A percentile compares a stretch with the other conserved stretches of the same genome.
phyloP scores from a whole-genome alignment of 1,140 invertebrate species.

The Eueides isabella region DNA sequence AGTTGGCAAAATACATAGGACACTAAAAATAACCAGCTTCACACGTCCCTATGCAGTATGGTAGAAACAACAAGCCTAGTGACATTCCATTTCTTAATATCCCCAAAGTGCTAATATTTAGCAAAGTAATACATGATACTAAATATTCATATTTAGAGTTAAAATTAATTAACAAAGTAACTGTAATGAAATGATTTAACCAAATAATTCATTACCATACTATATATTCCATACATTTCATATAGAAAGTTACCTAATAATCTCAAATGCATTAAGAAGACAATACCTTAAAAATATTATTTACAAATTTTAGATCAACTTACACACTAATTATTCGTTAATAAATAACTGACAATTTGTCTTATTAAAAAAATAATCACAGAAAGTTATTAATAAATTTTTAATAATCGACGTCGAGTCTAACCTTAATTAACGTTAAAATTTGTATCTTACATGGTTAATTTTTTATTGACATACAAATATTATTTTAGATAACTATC shows the following conservation, averaged over 20 bases:
- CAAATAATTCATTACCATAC: background rate
- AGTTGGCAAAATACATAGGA: too few species aligned
- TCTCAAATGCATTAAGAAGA: background rate
- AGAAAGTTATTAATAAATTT: background rate
- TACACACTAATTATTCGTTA: background rate
- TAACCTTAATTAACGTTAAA: background rate
- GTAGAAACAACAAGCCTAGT: too few species aligned
- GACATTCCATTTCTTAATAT: too few species aligned
- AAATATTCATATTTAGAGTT: too few species aligned
- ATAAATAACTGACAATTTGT: background rate
- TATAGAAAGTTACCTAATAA: background rate
- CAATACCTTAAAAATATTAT: background rate
- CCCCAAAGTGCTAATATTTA: too few species aligned
- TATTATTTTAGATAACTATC: background rate
- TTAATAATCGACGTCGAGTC: background rate
- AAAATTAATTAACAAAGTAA: background rate
- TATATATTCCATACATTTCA: background rate
- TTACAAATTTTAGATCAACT: background rate
- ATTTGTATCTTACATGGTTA: background rate
- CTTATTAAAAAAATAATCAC: slow-evolving; percentile 8
- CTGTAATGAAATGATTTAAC: background rate
- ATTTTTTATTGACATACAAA: background rate
- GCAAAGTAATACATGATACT: background rate
- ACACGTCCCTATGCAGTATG: too few species aligned
- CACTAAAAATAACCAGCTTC: too few species aligned